Evolutionary conservation across 2,888 invertebrate genomes (phyloP).

Genomic region (Synergus gifuensis): DNA sequence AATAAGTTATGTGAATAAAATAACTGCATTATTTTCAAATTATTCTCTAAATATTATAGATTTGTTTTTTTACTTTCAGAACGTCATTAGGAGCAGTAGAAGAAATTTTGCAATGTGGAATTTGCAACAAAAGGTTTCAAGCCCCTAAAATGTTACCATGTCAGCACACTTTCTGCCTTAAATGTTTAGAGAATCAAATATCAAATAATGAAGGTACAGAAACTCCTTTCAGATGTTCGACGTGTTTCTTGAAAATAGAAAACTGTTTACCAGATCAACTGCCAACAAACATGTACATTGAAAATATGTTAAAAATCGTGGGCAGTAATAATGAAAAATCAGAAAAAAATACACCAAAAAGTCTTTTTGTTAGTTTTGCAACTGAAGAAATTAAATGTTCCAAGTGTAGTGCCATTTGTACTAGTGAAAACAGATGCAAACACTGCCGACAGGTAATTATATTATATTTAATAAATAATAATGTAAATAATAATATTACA

Average conservation of each 20-base stretch:
- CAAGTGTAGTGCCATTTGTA: conserved; percentile 74
- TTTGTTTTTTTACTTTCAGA: not conserved
- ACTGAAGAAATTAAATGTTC: conserved; percentile 64
- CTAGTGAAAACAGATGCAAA: conserved; percentile 77
- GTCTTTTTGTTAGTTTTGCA: conserved; percentile 52
- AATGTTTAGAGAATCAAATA: not conserved
- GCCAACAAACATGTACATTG: conserved; percentile 78
- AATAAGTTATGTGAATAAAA: too few species aligned
- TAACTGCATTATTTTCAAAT: too few species aligned
- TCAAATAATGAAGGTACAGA: not conserved
- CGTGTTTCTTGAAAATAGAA: conserved; percentile 17
- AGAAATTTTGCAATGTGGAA: conserved; percentile 30
- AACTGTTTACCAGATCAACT: conserved; percentile 3
- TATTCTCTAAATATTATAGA: not conserved
- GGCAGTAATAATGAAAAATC: conserved; percentile 63
- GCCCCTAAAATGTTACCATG: conserved; percentile 30
- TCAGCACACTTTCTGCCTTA: conserved; percentile 4
- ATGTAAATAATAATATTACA: not conserved
- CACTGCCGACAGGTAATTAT: conserved; percentile 82
- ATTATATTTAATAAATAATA: not conserved
- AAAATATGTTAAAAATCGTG: conserved; percentile 81
- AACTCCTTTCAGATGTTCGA: conserved; percentile 17
- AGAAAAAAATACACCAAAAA: conserved; percentile 37
- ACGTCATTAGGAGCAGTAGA: conserved; percentile 31
- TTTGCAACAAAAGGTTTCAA: conserved; percentile 16